These are phyloP conservation scores for Pomatorhinus ruficollis DNA, from an alignment of 2,113 vertebrate species.

Conservation along the genomic window DNA sequence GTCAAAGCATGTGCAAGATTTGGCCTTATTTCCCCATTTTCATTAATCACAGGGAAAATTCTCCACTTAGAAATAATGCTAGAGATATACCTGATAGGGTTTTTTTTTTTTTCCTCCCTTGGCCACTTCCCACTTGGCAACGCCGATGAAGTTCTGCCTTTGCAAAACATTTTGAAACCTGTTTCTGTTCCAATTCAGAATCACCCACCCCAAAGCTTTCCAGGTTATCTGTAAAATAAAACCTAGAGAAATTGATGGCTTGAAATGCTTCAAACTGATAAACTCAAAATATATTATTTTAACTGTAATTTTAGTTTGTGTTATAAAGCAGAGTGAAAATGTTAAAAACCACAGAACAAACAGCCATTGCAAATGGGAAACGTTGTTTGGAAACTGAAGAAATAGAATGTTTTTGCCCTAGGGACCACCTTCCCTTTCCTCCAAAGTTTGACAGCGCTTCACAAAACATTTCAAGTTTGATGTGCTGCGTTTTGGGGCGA, in stretches of 20 bases:
- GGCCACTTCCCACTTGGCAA: slow-evolving; percentile 48
- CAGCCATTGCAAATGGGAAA: neutral
- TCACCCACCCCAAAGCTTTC: neutral
- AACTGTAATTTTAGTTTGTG: neutral
- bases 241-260: neutral
- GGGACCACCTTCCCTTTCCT: neutral
- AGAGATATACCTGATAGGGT: slow-evolving; percentile 34
- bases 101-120: neutral
- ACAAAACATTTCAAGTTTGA: neutral
- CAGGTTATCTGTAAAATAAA: slow-evolving; percentile 43
- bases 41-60: slow-evolving; percentile 46
- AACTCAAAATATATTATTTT: slow-evolving; percentile 11
- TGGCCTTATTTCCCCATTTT: slow-evolving; percentile 19
- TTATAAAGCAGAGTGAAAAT: neutral
- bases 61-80: slow-evolving; percentile 29
- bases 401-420: neutral
- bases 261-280: slow-evolving; percentile 27
- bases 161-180: slow-evolving; percentile 19
- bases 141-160: neutral
- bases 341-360: neutral
- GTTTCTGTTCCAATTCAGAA: slow-evolving; percentile 35
- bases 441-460: neutral
- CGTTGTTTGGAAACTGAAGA: neutral
- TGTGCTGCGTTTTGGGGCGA: neutral
- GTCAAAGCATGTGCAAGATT: slow-evolving; percentile 10